phyloP scores from a whole-genome alignment of 2,797 vertebrate species.

The Rhincodon typus region DNA sequence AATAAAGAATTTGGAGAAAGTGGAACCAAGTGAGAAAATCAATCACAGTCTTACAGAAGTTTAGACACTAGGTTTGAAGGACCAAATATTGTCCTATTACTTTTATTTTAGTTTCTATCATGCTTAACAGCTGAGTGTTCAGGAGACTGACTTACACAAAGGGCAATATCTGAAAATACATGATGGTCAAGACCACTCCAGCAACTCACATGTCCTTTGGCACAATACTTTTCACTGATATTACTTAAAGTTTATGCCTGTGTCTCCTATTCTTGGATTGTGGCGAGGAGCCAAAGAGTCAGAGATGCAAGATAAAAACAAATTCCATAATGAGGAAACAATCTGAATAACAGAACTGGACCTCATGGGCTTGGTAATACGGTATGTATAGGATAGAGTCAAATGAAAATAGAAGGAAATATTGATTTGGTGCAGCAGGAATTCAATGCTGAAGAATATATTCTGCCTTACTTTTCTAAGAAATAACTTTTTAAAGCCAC shows the following conservation, averaged over 20 bases:
- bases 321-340: neutral
- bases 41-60: too few relatives aligned
- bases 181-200: neutral
- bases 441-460: neutral
- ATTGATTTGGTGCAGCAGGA: neutral
- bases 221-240: neutral
- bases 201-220: neutral
- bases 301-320: neutral
- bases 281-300: neutral
- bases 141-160: neutral
- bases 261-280: neutral
- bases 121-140: neutral
- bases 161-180: neutral
- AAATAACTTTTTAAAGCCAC: neutral
- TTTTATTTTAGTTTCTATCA: too few relatives aligned
- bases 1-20: too few relatives aligned
- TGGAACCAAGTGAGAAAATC: too few relatives aligned
- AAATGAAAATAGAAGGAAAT: neutral
- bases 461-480: neutral
- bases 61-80: too few relatives aligned
- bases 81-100: too few relatives aligned
- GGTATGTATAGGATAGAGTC: neutral
- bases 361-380: too few relatives aligned
- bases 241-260: neutral
- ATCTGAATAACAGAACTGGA: neutral